Evolutionary conservation across 2,113 vertebrate genomes (phyloP).

Genomic region (Eclectus roratus): DNA sequence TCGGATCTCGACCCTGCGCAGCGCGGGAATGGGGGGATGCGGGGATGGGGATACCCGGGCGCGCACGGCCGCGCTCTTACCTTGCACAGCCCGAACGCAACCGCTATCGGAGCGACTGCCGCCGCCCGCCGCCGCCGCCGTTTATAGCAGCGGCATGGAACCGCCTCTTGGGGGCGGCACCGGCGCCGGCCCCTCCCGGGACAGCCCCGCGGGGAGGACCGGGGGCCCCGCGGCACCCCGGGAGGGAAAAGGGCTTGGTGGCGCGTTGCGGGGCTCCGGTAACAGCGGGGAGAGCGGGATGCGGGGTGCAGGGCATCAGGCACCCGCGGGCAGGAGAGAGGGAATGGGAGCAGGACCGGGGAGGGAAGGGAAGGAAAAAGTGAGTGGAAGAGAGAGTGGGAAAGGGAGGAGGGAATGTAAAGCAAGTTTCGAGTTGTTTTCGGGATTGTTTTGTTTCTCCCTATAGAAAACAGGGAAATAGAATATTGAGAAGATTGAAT

Average conservation of each 20-base stretch:
- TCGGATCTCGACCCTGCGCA: neutral
- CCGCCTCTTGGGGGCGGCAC: neutral
- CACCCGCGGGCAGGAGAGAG: neutral
- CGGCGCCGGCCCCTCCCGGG: too few species aligned
- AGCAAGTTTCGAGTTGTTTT: neutral
- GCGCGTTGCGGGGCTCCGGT: neutral
- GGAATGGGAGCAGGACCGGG: neutral
- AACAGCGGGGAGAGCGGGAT: neutral
- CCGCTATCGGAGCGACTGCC: neutral
- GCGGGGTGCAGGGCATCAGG: neutral
- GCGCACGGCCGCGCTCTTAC: neutral
- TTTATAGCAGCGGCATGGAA: neutral
- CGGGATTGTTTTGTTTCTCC: neutral
- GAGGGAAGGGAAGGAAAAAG: neutral
- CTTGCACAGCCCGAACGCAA: too few species aligned
- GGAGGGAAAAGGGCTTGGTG: neutral
- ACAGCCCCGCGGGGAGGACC: too few species aligned
- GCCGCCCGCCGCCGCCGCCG: too few species aligned
- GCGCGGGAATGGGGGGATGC: neutral
- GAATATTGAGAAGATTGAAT: neutral
- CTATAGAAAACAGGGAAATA: neutral
- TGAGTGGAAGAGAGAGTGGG: neutral
- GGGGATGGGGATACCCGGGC: too few species aligned
- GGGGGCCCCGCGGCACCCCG: too few species aligned
- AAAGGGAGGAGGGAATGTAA: neutral